Evolutionary conservation across 2,113 vertebrate species (phyloP), one percentile per base, ranked within the genome.

Genomic region (Salvelinus alpinus): DNA sequence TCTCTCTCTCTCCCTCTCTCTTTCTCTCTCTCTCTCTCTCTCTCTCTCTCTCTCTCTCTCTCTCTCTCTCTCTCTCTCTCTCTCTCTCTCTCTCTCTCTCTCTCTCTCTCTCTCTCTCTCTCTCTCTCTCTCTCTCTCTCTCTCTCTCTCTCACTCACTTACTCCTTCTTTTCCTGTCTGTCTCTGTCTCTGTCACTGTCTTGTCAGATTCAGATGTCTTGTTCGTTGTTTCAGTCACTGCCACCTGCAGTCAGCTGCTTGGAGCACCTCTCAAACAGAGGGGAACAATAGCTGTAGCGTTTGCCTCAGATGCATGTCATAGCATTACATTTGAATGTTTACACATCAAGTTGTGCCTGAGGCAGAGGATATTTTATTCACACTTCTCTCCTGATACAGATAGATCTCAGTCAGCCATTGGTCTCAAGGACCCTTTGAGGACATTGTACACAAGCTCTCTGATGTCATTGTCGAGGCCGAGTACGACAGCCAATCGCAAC

Each of bases 391-490:
- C 34, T 38, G 34, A 14, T 72, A n/a, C 76, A 94, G 92, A 91
- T 94, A 25, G 88, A 94, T 72, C 85, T 94, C 57, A 80, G 79
- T 24, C 88, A 79, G 72, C 88, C 91, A 1, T 82, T 94, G 77
- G 5, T 84, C 83, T 1, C 94, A 94, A 83, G 92, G 94, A 34
- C 92, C 93, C 12, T 94, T 94, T 31, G 78, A 93, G 31, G 51
- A 93, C 73, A 94, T 94, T 16, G 79, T 94, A 9, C 94, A 94
- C 85, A 94, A 94, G 78, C 88, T 94, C 24, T 93, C 94, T 5
- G 94, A 94, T 1, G 82, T 94, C 74, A 89, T 94, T 1, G 89
- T 93, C 51, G 92, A 94, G 67, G 91, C 94, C 0, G 89, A 90
- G 68, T 87, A 91, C 2, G 81, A 93, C 82, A 89, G 86, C 72